Base-by-base conservation (phyloP, 2,797 vertebrate species). In the Pitangus sulphuratus region DNA sequence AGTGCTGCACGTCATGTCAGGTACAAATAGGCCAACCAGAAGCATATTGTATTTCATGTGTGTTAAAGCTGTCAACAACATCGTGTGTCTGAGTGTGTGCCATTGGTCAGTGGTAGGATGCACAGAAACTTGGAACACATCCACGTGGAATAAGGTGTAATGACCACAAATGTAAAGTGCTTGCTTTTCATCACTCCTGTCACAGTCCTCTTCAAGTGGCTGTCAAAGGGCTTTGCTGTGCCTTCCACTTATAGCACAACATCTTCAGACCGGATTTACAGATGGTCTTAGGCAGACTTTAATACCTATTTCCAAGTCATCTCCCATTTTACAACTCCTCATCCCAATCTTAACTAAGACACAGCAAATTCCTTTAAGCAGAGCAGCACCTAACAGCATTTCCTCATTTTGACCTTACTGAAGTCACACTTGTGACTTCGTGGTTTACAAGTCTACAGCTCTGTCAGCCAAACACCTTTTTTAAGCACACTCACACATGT, bases 101-200 rank as follows among this genome's bases (percentile, higher is more conserved):
- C 35, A 15, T 2, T 31, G 66, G 62, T 72, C 58, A 79, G 54
- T 44, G 51, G n/a, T 0, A 44, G 42, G 25, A 42, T 21, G 33
- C 16, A 17, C 44, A 72, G 47, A 84, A 76, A 44, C 20, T 9
- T 69, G 47, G 28, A 84, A 16, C 39, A 42, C 1, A 5, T 39
- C 61, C 37, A 18, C 0, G 0, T 28, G 54, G 66, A 16, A 35
- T 44, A 24, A 84, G 40, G 35, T 79, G 14, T 5, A 16, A 39
- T 42, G 44, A 51, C n/a, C 64, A 53, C 21, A 70, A 48, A 70
- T 15, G 25, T 15, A 48, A 70, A 79, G 44, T 30, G 4, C 24
- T 50, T 51, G 21, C 45, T 80, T 82, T 57, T 89, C 47, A 28
- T 50, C 31, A 30, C 62, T 88, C 24, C 61, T 58, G 26, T n/a